Base-by-base conservation (phyloP, 1,140 invertebrate species). In the Ceratoteleas bidentatus region DNA sequence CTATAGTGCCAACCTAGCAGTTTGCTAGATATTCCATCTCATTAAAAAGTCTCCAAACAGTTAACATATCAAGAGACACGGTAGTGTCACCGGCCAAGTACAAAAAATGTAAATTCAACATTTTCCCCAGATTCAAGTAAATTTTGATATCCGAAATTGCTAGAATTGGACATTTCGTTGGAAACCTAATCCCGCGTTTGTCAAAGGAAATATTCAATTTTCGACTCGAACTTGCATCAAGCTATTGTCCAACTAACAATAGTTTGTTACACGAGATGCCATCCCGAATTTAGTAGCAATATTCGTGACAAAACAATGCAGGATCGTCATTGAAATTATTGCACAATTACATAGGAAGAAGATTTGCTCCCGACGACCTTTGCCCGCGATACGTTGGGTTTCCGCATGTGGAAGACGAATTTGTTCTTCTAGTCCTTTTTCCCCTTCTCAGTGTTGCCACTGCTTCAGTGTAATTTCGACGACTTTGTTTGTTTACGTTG, bases 281-380 rank as follows among this genome's bases (percentile, higher is more conserved):
- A 49, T 49, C 45, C 11, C 3, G 45, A 14, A n/a, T 49, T 49
- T 6, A 14, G 2, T 49, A 49, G 13, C n/a, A 14, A 49, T 49
- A 14, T 49, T 49, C n/a, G 45, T 3, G 45, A 5, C 3, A 11
- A 49, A 49, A 49, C 45, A 49, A 49, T 49, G 13, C n/a, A 0
- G 13, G 45, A 13, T 14, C 13, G 45, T 49, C 45, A 49, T 49
- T 49, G n/a, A 49, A 49, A 49, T 49, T 49, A 49, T 49, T 49
- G 45, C 13, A 14, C 13, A 49, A 49, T 49, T n/a, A 49, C 45
- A 49, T 6, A 13, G 10, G 13, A 49, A 11, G 45, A 6, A 49
- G 45, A 24, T 47, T 6, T 13, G n/a, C n/a, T 47, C n/a, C n/a
- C 3, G 7, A 2, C 45, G 10, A n/a, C 45, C 6, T 49, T 14